Evolutionary conservation across 2,113 vertebrate genomes (phyloP), one percentile per base, ranked within the genome.

Genomic region (Gopherus flavomarginatus): DNA sequence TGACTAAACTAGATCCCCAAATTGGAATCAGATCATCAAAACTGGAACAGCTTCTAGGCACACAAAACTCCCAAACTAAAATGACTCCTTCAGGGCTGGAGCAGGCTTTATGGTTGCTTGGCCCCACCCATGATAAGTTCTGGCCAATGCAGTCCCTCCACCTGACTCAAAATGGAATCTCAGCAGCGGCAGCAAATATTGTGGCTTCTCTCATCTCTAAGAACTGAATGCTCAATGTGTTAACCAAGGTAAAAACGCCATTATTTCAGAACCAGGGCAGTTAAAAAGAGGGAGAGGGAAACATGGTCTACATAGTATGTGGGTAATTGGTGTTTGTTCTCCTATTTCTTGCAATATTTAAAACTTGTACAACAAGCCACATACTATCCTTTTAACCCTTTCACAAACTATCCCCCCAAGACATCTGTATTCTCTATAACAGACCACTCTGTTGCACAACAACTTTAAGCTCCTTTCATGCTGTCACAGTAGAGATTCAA

Each of bases 371-470:
- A n/a, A 69, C 8, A 69, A 69, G 11, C 14, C 27, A 35, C 62
- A 69, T 19, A 69, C 35, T 62, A 52, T 35, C 81, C 94, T 94
- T 13, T 52, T 59, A 53, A 89, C 49, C 6, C 69, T 92, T 91
- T 87, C 93, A 26, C 42, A 49, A 44, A 59, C 83, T 91, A 90
- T 16, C 91, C 89, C 50, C 35, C 84, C 75, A 77, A 78, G 78
- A 95, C 56, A 91, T 78, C 56, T 44, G 69, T 85, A 62, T 17
- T 69, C 35, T 59, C 81, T 75, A 72, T 62, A 94, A 96, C 94
- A 90, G 94, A 95, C 96, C 83, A 93, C 78, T 88, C 95, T 85
- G 79, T 65, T 82, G 78, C 24, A 86, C 62, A 75, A 52, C 31
- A 5, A 35, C 88, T 94, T 4, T 0, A 65, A 89, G 95, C 83